Base-by-base conservation (phyloP, 2,888 invertebrate species). In the Drosophila vallismaia region DNA sequence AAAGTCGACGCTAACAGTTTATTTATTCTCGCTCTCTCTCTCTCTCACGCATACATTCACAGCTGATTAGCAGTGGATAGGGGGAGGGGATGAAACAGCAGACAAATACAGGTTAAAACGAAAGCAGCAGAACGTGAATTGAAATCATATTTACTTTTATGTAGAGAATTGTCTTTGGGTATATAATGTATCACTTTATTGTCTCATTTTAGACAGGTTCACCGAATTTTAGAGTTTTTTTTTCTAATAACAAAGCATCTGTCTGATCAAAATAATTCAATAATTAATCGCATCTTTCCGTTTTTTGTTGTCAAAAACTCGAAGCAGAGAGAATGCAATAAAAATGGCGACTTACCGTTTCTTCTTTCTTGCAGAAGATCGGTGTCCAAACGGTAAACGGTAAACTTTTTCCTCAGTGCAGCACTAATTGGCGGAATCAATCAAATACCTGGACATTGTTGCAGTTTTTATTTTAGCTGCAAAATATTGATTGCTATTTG, bases 311-410 rank as follows among this genome's bases (percentile, higher is more conserved):
- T 33, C 8, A 31, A 52, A 49, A 19, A 64, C 24, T 5, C 24
- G 56, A 12, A 10, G 64, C 45, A 50, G 49, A 36, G 68, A 80
- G 71, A 73, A 14, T 69, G 58, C 69, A 84, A 81, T 72, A 38
- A 84, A 83, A 75, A 81, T 84, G 81, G 81, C 45, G 68, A 84
- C 81, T 84, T 81, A 82, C 81, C 85, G 74, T 84, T 68, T 60
- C 50, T 62, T 36, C 42, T 40, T 49, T 42, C 28, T 42, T 60
- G 38, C 33, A 29, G 54, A 71, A 55, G 48, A 68, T 58, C 62
- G 63, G 68, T 64, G 19, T 75, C 44, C 63, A 64, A 36, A 36
- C 10, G n/a, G 6, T n/a, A 59, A 69, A 63, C 50, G 48, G 58
- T 46, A 48, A 52, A 55, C 38, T 53, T 46, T 46, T 59, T 28